Percentiles rank a stretch among this genome's conserved stretches.
Conservation (phyloP, 2,888 invertebrate species). For the Synergus itoensis region DNA sequence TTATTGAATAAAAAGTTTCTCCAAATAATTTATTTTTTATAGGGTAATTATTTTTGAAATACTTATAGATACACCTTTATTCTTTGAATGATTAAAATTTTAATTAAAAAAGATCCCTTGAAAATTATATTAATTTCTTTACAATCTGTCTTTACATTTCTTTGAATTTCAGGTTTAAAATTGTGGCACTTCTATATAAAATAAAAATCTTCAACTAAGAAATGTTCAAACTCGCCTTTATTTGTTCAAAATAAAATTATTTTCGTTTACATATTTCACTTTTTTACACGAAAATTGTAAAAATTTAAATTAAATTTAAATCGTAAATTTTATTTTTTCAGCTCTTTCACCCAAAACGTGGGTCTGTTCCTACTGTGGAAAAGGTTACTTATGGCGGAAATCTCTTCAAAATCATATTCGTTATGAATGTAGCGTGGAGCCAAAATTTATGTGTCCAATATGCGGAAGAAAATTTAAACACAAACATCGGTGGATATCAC, state of each 20-base stretch:
- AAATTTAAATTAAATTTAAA: too few relatives aligned
- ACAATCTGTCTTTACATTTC: too few relatives aligned
- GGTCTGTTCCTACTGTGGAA: slow-evolving; percentile 61
- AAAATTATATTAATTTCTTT: too few relatives aligned
- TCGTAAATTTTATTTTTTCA: slow-evolving; percentile 10
- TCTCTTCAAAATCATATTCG: slow-evolving; percentile 65
- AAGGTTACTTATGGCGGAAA: slow-evolving; percentile 69
- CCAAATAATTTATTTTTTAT: too few relatives aligned
- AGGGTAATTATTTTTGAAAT: too few relatives aligned
- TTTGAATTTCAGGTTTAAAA: too few relatives aligned
- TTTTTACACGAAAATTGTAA: neutral
- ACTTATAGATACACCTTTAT: too few relatives aligned
- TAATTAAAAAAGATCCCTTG: too few relatives aligned
- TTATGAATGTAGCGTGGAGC: slow-evolving; percentile 69
- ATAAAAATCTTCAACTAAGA: neutral
- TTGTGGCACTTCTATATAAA: neutral
- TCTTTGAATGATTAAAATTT: too few relatives aligned
- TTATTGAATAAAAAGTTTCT: too few relatives aligned
- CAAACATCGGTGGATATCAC: slow-evolving; percentile 73
- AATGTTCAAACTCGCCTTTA: neutral
- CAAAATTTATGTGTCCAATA: slow-evolving; percentile 82
- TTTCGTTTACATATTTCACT: neutral
- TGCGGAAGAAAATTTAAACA: slow-evolving; percentile 88
- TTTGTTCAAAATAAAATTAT: neutral
- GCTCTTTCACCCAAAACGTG: slow-evolving; percentile 40